Conservation (phyloP, 2,797 vertebrate species). For the Aldrovandia affinis region DNA sequence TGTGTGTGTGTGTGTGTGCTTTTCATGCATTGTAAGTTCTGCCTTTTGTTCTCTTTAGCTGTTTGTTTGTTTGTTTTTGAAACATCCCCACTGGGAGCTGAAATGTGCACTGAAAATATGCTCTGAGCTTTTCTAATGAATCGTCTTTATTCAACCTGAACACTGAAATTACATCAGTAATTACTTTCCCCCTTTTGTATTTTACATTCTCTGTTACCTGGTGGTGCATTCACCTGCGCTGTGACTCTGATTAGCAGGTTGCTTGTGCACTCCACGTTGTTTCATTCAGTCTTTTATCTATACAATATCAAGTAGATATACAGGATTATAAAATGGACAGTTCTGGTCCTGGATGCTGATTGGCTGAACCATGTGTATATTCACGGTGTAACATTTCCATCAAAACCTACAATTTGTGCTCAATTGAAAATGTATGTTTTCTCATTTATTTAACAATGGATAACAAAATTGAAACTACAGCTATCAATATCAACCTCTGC, state of each 20-base stretch:
- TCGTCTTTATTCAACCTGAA: conserved; percentile 17
- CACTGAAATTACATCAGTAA: conserved; percentile 10
- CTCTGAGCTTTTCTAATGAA: neutral
- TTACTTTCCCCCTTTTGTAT: neutral
- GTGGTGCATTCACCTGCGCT: neutral
- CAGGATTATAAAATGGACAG: too few relatives aligned
- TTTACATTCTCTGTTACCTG: neutral
- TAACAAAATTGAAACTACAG: too few relatives aligned
- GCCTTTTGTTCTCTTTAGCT: neutral
- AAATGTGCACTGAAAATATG: neutral
- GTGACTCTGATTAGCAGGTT: neutral
- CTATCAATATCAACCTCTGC: too few relatives aligned
- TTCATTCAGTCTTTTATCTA: neutral
- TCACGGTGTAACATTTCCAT: too few relatives aligned
- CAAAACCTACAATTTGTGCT: too few relatives aligned
- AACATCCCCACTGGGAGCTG: conserved; percentile 17
- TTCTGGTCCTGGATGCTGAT: too few relatives aligned
- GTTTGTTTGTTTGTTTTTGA: conserved; percentile 12
- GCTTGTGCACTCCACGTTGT: neutral
- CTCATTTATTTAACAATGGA: too few relatives aligned
- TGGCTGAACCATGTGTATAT: too few relatives aligned
- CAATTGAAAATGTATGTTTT: too few relatives aligned
- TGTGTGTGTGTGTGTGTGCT: neutral
- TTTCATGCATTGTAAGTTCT: conserved; percentile 4
- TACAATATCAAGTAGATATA: too few relatives aligned